Conservation (phyloP, 2,113 vertebrate species). For the Saccopteryx leptura region DNA sequence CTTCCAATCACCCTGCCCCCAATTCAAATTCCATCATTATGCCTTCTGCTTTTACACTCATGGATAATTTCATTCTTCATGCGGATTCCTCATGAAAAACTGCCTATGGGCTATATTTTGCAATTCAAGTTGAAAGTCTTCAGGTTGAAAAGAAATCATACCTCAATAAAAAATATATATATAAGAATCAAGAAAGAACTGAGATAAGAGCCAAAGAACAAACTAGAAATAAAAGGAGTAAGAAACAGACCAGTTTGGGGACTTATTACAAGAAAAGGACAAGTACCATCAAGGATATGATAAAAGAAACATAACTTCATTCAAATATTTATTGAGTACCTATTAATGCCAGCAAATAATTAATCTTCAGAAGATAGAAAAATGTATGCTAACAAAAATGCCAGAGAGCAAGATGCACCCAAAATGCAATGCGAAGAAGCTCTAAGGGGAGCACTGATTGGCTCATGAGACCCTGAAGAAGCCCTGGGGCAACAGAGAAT, state of each 20-base stretch:
- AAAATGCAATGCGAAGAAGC: neutral
- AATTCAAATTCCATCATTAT: neutral
- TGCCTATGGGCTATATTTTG: neutral
- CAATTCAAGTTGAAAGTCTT: neutral
- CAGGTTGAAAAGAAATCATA: neutral
- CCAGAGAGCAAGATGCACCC: neutral
- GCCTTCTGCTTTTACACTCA: neutral
- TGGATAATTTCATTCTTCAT: neutral
- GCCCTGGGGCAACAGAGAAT: neutral
- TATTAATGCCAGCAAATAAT: conserved; percentile 20
- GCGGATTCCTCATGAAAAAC: neutral
- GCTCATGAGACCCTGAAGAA: neutral
- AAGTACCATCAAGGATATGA: neutral
- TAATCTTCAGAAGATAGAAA: neutral
- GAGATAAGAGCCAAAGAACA: neutral
- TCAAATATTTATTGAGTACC: conserved; percentile 3
- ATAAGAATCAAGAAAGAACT: neutral
- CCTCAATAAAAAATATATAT: conserved; percentile 18
- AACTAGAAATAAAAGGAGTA: neutral
- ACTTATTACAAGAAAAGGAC: conserved; percentile 36
- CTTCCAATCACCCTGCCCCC: neutral
- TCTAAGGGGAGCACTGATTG: neutral
- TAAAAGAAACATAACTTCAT: conserved; percentile 4
- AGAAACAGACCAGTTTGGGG: neutral
- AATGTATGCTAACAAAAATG: neutral